Base-by-base conservation (phyloP, 2,113 vertebrate species). In the Polypterus bichir region DNA sequence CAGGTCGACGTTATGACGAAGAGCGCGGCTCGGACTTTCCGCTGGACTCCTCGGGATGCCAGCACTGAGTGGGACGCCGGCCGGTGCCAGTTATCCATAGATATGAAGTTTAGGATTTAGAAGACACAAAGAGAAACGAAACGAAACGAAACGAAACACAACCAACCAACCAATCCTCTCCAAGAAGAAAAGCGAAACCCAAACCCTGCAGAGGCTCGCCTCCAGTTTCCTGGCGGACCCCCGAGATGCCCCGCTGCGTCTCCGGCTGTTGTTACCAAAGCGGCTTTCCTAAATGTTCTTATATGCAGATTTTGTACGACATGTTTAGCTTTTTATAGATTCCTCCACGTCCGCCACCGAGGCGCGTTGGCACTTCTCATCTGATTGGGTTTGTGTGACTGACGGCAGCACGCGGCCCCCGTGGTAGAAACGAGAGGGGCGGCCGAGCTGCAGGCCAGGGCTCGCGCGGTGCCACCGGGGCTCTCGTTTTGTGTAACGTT, bases 251-350 rank as follows among this genome's bases (percentile, higher is more conserved):
- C 88, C 79, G 87, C 88, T 86, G 89, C 86, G 88, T 93, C 89
- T 86, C 89, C 86, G 91, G 92, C 91, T 9, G 90, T 92, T 92
- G 90, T 97, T 93, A 97, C 94, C 95, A 97, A 98, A 98, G 94
- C 91, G 92, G 93, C 93, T 96, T 95, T 93, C 89, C 75, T 83
- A 93, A 87, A 89, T 88, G 82, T 89, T 91, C 90, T 91, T 92
- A 91, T 92, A 92, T 96, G 92, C 92, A 94, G 97, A 89, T 92
- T 96, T 94, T 94, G 92, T 97, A 95, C 91, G 88, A 89, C 89
- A 91, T 90, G 88, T 87, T 87, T 88, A 92, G 91, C 89, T 93
- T 94, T 91, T 92, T 92, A 89, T 92, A 92, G 85, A 86, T 83
- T 89, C 89, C 88, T 86, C 83, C 87, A 86, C 88, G 84, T 86